Conservation (phyloP, 2,113 vertebrate genomes). For the Emydura subglobosa region DNA sequence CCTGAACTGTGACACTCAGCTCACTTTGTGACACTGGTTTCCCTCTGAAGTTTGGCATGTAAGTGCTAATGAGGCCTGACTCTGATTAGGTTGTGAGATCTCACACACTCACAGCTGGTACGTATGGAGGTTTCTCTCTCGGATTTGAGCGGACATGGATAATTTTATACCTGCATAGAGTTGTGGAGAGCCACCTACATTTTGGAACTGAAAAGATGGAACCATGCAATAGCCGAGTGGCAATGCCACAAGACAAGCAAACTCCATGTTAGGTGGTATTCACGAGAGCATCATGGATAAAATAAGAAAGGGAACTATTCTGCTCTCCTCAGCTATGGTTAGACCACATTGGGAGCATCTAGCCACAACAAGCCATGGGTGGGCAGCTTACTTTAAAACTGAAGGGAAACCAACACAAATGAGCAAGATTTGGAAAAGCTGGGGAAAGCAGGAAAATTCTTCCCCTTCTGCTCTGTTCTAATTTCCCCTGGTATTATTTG, state of each 20-base stretch:
- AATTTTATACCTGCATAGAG: too few relatives aligned
- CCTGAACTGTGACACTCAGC: neutral
- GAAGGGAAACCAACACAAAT: neutral
- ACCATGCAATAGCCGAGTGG: neutral
- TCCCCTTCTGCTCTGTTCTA: neutral
- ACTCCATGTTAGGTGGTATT: too few relatives aligned
- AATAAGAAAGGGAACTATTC: neutral
- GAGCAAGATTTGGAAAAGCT: neutral
- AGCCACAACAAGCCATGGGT: too few relatives aligned
- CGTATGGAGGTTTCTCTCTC: neutral
- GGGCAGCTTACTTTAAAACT: neutral
- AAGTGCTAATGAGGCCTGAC: neutral
- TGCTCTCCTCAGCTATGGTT: neutral
- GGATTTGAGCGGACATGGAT: neutral
- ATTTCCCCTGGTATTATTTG: too few relatives aligned
- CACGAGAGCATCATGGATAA: neutral
- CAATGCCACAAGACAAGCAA: neutral
- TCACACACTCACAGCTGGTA: neutral
- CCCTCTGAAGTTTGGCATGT: neutral
- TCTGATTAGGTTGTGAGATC: neutral
- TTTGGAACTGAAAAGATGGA: neutral
- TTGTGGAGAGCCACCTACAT: neutral
- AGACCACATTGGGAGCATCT: neutral
- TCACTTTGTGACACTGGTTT: neutral
- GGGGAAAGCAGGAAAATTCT: neutral